Percentiles rank a stretch among this genome's conserved stretches.
Evolutionary conservation across 2,113 vertebrate species (phyloP).

Genomic region (Dasyurus viverrinus): DNA sequence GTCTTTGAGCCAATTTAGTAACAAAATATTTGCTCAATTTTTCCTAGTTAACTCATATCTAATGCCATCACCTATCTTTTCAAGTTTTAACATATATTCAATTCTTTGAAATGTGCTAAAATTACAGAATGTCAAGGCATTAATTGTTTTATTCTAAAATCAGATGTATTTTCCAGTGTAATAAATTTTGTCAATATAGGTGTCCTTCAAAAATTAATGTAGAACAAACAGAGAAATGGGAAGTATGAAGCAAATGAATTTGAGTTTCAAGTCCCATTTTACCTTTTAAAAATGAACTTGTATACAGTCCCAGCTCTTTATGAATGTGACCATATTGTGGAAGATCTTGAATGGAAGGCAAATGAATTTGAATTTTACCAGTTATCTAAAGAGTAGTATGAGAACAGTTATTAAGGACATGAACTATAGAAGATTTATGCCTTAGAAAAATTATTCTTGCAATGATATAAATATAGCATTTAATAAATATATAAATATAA

Average conservation of each 20-base stretch:
- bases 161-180: background rate
- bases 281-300: background rate
- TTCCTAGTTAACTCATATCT: background rate
- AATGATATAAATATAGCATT: background rate
- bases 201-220: background rate
- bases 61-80: background rate
- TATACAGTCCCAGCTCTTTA: background rate
- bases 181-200: background rate
- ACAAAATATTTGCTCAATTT: conserved; percentile 1
- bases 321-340: background rate
- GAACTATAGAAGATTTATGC: background rate
- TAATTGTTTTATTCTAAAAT: background rate
- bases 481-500: background rate
- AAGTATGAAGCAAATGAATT: background rate
- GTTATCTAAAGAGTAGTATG: background rate
- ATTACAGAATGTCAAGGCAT: background rate
- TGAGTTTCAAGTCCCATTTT: background rate
- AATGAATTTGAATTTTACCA: background rate
- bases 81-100: background rate
- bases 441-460: background rate
- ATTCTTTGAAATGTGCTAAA: background rate
- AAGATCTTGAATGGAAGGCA: background rate
- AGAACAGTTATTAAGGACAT: background rate
- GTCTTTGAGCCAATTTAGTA: background rate
- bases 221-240: background rate